phyloP scores from a whole-genome alignment of 2,797 vertebrate species.

The Ceryle rudis region DNA sequence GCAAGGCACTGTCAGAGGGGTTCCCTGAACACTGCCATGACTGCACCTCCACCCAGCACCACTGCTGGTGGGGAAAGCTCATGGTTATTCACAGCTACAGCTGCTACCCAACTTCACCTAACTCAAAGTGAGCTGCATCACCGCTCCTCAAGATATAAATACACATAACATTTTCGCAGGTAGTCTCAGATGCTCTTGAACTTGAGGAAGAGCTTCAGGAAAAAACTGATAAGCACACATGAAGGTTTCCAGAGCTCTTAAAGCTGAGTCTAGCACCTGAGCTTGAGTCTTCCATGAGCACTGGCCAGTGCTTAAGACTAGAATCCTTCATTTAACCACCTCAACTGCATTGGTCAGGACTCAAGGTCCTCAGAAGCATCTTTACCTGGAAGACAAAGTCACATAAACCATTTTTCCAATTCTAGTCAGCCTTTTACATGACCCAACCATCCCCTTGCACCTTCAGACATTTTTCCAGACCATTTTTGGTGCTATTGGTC shows the following conservation, averaged over 20 bases:
- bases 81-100: background rate
- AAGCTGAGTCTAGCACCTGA: background rate
- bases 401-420: background rate
- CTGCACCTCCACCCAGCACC: background rate
- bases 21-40: background rate
- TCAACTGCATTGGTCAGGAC: background rate
- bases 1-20: background rate
- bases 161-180: background rate
- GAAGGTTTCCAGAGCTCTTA: background rate
- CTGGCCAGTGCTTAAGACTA: background rate
- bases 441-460: background rate
- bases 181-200: background rate
- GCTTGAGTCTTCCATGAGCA: background rate
- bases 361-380: background rate
- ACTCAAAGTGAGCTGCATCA: rapidly evolving
- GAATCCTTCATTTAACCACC: background rate
- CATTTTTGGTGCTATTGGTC: background rate
- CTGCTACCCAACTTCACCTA: rapidly evolving
- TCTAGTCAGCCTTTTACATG: background rate
- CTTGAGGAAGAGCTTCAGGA: background rate
- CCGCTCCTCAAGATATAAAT: background rate
- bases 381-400: background rate
- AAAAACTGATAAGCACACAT: background rate
- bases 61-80: background rate
- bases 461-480: background rate